Evolutionary conservation across 30 jellyfish, hydroid and myxozoan genomes (phyloP).

Genomic region (Aurelia coerulea): DNA sequence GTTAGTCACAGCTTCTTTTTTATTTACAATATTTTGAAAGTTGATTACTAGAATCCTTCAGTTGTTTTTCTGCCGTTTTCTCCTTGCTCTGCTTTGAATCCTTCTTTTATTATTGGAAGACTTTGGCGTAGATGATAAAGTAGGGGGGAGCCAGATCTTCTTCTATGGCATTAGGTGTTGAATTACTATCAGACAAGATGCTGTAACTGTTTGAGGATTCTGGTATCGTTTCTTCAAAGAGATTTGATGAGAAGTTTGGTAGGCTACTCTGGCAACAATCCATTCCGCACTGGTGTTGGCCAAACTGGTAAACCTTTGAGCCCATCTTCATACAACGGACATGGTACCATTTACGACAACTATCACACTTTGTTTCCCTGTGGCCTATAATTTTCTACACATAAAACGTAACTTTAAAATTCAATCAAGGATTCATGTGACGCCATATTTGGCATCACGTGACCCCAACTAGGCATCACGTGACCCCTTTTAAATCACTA

Average conservation of each 20-base stretch:
- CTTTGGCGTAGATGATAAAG: no score
- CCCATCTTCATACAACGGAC: slow-evolving; percentile 29
- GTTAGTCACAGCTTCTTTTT: slow-evolving; percentile 1
- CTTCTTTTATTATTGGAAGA: no score
- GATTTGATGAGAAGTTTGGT: slow-evolving; percentile 26
- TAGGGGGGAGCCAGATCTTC: no score
- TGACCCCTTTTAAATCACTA: no score
- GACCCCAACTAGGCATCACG: no score
- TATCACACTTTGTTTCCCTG: slow-evolving; percentile 42
- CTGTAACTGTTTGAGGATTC: slow-evolving; percentile 19
- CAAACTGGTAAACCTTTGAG: slow-evolving; percentile 22
- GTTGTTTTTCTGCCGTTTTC: slow-evolving; percentile 1
- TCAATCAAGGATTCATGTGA: no score
- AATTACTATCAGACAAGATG: neutral
- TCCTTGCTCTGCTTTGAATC: no score
- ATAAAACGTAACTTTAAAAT: no score
- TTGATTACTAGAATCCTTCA: slow-evolving; percentile 2
- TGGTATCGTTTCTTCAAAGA: slow-evolving; percentile 11
- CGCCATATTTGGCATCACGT: no score
- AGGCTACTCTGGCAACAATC: slow-evolving; percentile 37
- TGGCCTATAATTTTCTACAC: no score
- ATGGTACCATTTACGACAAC: slow-evolving; percentile 30
- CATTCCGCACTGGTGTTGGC: slow-evolving; percentile 10
- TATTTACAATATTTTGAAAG: slow-evolving; percentile 8
- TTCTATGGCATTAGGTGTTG: no score